Base-by-base conservation (phyloP, 2,797 vertebrate species). In the Onychomys arenicola region DNA sequence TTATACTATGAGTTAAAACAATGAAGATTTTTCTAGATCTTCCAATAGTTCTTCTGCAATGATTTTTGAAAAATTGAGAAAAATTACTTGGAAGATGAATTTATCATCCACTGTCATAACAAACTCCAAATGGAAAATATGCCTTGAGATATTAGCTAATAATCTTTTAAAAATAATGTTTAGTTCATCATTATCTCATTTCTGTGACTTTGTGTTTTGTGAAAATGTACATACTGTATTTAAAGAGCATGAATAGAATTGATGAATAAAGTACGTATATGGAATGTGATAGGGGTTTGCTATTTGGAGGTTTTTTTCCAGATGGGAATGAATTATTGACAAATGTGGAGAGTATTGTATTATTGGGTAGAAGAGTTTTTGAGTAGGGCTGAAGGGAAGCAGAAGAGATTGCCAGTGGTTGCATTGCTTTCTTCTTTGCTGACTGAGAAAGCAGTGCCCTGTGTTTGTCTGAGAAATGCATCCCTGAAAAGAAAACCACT, bases 401-500 rank as follows among this genome's bases (percentile, higher is more conserved):
- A 75, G 37, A 91, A 91, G 14, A 40, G 46, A 37, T 81, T 34
- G 2, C 16, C 27, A 32, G 7, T 80, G 34, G 32, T 92, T 81
- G 40, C 4, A 75, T 27, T 52, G 27, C 16, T 43, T 23, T 43
- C 7, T 55, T 12, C 52, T 32, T 73, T 88, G 9, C 67, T 40
- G 2, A 10, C 69, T 43, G 6, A 75, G 85, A 75, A 59, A 32
- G 85, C 37, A 29, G 27, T 2, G 2, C 4, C 55, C 37, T 61
- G 27, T 34, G 40, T 76, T 89, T 89, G 43, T 76, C 6, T 93
- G 73, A 86, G 77, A 96, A 95, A 96, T 84, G 73, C 10, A 93
- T 88, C 7, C 21, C 86, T 95, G 57, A 77, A 87, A 91, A 94
- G 67, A 96, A 97, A 95, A 61, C 14, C 86, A 95, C 89, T 94